These are phyloP conservation scores for Drosophila orena DNA, from an alignment of 1,140 invertebrate genomes.

Conservation along the genomic window DNA sequence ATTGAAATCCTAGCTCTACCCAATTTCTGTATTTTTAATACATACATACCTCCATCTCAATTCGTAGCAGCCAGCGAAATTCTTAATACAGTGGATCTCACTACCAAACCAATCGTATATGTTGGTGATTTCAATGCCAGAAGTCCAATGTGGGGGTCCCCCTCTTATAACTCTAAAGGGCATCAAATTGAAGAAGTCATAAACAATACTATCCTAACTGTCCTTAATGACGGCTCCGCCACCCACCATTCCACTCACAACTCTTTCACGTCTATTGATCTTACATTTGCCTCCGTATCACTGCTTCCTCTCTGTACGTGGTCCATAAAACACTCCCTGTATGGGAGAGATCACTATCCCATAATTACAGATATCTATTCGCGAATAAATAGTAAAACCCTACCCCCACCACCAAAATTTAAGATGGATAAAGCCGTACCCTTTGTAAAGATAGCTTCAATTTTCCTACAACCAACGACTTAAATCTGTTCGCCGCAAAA, in stretches of 20 bases:
- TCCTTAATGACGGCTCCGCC: conserved; percentile 7
- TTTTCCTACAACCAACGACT: conserved; percentile 11
- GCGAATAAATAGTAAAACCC: neutral
- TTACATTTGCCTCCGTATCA: conserved; percentile 14
- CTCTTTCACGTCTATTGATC: conserved; percentile 24
- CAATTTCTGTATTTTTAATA: conserved; percentile 24
- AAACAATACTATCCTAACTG: too few relatives aligned
- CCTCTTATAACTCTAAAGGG: neutral
- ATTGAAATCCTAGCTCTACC: neutral
- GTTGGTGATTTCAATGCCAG: conserved; percentile 22
- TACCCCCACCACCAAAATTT: too few relatives aligned
- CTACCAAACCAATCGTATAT: conserved; percentile 8
- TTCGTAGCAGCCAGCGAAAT: conserved; percentile 6
- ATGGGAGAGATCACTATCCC: conserved; percentile 21
- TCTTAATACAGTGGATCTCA: neutral
- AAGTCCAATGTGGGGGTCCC: conserved; percentile 21
- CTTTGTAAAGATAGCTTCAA: conserved; percentile 1
- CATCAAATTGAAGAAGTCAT: too few relatives aligned
- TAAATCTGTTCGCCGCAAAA: conserved; percentile 26
- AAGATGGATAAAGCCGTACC: neutral
- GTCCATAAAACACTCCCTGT: conserved; percentile 12
- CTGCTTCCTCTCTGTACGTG: conserved; percentile 23
- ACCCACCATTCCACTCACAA: conserved; percentile 26
- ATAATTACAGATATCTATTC: neutral
- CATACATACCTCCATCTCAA: conserved; percentile 14